Evolutionary conservation across 2,113 vertebrate species (phyloP), one percentile per base, ranked within the genome.

Genomic region (Gymnogyps californianus): DNA sequence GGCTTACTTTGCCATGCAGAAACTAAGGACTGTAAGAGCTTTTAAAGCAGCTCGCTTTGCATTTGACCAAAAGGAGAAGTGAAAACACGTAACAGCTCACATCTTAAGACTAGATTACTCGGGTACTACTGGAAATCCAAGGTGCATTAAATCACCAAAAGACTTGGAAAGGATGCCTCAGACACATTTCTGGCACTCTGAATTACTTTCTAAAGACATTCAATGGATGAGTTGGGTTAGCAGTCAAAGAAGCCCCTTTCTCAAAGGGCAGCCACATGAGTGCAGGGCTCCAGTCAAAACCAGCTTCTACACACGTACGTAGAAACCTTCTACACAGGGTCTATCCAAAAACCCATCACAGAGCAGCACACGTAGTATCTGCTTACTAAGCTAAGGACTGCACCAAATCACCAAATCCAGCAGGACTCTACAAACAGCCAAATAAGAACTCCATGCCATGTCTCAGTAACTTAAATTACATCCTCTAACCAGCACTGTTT

Each of bases 371-470:
- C 2, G 1, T 13, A 44, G 4, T 1, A 14, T 3, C 57, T 44
- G 49, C 49, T 29, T 4, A 12, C 25, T 10, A 8, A 24, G 28
- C 13, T 1, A 40, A 24, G 31, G 40, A 20, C 26, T 20, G 47
- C 24, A 44, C 29, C 59, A 70, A 9, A 25, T 15, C 34, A 46
- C 29, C 29, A 34, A 34, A 26, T 21, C 61, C 55, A 59, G 36
- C 38, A 59, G 46, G n/a, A 40, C 59, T 42, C 54, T 11, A 36
- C 29, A 3, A 47, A 47, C 7, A 42, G 11, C 38, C 40, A 31
- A 13, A 6, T 16, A 28, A 46, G 46, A 38, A 26, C 12, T 31
- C 18, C 34, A 5, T 15, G 11, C 7, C 9, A 5, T 0, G 5
- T 20, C 49, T 20, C 42, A 14, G 2, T 10, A 55, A 29, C 36